Base-by-base conservation (phyloP, 2,888 invertebrate species). In the Cremastinae sp. region DNA sequence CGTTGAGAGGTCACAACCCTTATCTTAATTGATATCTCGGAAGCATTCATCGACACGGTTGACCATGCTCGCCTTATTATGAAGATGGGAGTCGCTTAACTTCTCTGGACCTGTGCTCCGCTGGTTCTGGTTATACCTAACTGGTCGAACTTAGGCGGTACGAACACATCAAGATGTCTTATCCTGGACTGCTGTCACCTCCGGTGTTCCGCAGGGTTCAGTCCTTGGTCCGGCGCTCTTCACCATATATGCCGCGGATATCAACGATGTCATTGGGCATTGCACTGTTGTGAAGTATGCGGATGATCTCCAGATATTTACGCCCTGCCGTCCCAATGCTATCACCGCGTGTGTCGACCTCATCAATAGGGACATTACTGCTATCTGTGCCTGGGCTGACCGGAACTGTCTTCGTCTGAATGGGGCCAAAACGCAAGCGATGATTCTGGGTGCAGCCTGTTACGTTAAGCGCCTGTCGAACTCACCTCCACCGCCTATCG, bases 201-300 rank as follows among this genome's bases (percentile, higher is more conserved):
- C 70, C 0, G 64, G 75, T 0, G 75, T 75, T 0, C 65, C 65
- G 0, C 65, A 65, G 45, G 71, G 71, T n/a, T 64, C 59, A 12
- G 71, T 75, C 2, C 45, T 75, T 0, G 61, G 71, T 0, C 62
- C 45, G 2, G 14, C 41, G n/a, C 20, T 39, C 2, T 65, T 18
- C 37, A 53, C 53, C 3, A 10, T 53, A 1, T 65, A 18, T 28
- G 41, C n/a, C 10, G 39, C 35, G 16, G n/a, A n/a, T n/a, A n/a
- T n/a, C n/a, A n/a, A n/a, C n/a, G n/a, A n/a, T n/a, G n/a, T n/a
- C n/a, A n/a, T n/a, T n/a, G n/a, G n/a, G n/a, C n/a, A n/a, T n/a
- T n/a, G n/a, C n/a, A n/a, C n/a, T n/a, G n/a, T n/a, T n/a, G n/a
- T n/a, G n/a, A n/a, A n/a, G n/a, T n/a, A n/a, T n/a, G 41, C 41